Base-by-base conservation (phyloP, 2,888 invertebrate genomes). In the Pristionchus japonicus region DNA sequence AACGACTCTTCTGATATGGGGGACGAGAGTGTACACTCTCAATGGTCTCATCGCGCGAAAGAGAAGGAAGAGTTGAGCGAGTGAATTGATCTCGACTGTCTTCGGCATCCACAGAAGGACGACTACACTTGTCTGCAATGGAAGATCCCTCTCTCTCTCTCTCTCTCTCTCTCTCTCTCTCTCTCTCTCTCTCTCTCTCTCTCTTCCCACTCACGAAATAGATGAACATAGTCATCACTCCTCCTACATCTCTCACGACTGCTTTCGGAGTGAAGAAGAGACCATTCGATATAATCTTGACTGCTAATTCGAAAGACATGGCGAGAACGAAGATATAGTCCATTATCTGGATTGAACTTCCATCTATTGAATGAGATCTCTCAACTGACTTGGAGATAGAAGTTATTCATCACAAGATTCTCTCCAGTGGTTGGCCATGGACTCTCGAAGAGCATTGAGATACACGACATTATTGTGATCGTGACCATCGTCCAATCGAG, bases 401-500 rank as follows among this genome's bases (percentile, higher is more conserved):
- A 97, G 92, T 97, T 97, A 94, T 98, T 97, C 97, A 98, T 98
- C 34, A 99, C 97, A 89, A 99, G 89, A 89, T 94, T 93, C 88
- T 93, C 93, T 37, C 94, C 94, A 13, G 93, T 93, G 11, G 93
- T 91, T 3, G 94, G 94, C 88, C 96, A 96, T 0, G 99, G 98
- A 0, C 98, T 98, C 95, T 99, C 99, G 94, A 98, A 98, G 97
- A 99, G 98, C 99, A 99, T 99, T 0, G 99, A 99, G 86, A 98
- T 96, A 95, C 99, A 99, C 0, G 98, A 98, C 20, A 99, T 95
- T 0, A 98, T 98, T 0, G 99, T 99, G 85, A 98, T 97, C 95
- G 97, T 97, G 91, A 99, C 99, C 99, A 99, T 99, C 2, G 98
- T 97, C 99, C 99, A 99, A 95, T 99, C 99, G 94, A 99, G 96